Conservation (phyloP, 2,888 invertebrate genomes). For the Tinea semifulvella region DNA sequence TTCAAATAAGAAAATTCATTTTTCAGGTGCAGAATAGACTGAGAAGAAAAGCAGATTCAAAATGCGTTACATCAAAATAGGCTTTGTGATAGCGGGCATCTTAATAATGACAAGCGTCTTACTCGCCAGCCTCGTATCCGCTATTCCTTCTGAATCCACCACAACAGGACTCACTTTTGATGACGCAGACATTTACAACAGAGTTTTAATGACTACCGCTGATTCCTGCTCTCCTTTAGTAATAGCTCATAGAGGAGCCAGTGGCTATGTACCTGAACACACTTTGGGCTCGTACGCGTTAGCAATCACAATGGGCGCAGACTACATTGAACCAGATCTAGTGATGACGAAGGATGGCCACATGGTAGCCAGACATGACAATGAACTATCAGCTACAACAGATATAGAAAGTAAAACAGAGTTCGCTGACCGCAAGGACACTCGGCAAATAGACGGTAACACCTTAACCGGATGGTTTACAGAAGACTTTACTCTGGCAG, state of each 20-base stretch:
- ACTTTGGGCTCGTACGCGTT: conserved; percentile 53
- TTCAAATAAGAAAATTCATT: no score
- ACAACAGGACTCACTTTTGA: not conserved
- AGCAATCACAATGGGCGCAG: conserved; percentile 51
- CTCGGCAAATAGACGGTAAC: conserved; percentile 39
- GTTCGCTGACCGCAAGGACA: conserved; percentile 40
- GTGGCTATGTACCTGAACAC: conserved; percentile 55
- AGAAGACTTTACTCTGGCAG: conserved; percentile 53
- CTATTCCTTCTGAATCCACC: not conserved
- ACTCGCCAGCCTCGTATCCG: not conserved
- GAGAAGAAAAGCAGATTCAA: no score
- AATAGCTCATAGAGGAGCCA: conserved; percentile 52
- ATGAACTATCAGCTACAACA: conserved; percentile 45
- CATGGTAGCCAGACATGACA: conserved; percentile 51
- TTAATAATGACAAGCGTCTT: not conserved
- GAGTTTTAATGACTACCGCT: not conserved
- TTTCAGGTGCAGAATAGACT: no score
- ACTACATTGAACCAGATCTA: conserved; percentile 53
- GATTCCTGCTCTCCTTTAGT: conserved; percentile 35
- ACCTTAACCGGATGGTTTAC: conserved; percentile 46
- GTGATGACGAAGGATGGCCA: conserved; percentile 52
- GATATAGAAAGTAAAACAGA: conserved; percentile 40
- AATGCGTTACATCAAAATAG: conserved; percentile 3
- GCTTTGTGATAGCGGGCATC: not conserved
- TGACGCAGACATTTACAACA: not conserved